phyloP scores from a whole-genome alignment of 92 coral and sea anemone genomes.

The Diadumene lineata region DNA sequence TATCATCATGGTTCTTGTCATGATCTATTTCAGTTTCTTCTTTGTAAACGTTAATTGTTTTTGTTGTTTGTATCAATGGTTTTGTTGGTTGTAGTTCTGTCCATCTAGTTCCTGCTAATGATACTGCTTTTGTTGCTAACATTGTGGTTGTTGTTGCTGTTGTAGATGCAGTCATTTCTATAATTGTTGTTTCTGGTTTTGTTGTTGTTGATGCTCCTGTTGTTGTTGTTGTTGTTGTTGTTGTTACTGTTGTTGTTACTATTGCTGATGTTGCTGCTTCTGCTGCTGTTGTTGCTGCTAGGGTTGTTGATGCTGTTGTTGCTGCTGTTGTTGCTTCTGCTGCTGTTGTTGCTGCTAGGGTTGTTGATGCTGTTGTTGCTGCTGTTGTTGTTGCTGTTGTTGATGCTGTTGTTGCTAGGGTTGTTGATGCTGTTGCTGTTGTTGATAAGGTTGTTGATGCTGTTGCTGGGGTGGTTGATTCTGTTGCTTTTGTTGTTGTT shows the following conservation, averaged over 20 bases:
- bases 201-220: not conserved
- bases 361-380: not conserved
- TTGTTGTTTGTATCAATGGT: constrained; percentile 2
- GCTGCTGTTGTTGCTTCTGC: not conserved
- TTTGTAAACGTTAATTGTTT: not conserved
- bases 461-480: not conserved
- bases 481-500: not conserved
- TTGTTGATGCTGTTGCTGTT: not conserved
- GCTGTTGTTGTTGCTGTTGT: not conserved
- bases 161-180: not conserved
- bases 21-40: not conserved
- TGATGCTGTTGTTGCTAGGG: not conserved
- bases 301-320: not conserved
- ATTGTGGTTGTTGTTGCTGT: not conserved
- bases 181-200: not conserved
- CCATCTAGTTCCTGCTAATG: not conserved
- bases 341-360: not conserved
- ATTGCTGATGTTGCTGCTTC: not conserved
- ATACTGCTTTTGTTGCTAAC: not conserved
- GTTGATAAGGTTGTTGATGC: not conserved
- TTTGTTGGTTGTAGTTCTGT: not conserved
- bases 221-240: constrained; percentile 1
- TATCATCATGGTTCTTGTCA: no score
- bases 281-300: not conserved
- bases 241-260: not conserved